Evolutionary conservation across 2,113 vertebrate genomes (phyloP).

Genomic region (Pithys albifrons): DNA sequence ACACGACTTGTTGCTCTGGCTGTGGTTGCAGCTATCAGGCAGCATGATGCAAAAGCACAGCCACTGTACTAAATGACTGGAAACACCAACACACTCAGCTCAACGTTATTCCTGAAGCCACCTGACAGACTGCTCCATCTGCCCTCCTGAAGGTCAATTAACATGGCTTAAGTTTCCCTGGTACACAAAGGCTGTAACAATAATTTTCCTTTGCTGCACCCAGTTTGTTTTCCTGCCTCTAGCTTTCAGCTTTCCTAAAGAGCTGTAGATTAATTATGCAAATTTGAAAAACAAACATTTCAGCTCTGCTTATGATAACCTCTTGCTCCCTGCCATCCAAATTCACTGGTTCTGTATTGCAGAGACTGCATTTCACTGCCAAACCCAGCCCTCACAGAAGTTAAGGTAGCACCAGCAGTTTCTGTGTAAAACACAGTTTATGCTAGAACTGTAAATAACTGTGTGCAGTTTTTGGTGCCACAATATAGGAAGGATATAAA

Average conservation of each 20-base stretch:
- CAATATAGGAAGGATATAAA: not conserved
- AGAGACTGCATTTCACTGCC: not conserved
- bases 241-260: not conserved
- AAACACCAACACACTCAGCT: not conserved
- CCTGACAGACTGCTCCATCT: not conserved
- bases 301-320: not conserved
- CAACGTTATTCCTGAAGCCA: not conserved
- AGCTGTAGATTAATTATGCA: not conserved
- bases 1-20: not conserved
- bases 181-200: not conserved
- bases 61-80: not conserved
- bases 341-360: not conserved
- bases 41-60: not conserved
- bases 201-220: not conserved
- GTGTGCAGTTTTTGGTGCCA: not conserved
- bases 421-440: not conserved
- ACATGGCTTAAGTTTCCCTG: not conserved
- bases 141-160: not conserved
- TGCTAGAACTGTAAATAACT: not conserved
- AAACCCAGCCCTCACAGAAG: not conserved
- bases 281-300: not conserved
- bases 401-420: not conserved
- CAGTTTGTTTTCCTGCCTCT: not conserved
- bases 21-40: not conserved
- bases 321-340: not conserved